phyloP scores from a whole-genome alignment of 2,888 invertebrate genomes.

The Chouioia cunea region DNA sequence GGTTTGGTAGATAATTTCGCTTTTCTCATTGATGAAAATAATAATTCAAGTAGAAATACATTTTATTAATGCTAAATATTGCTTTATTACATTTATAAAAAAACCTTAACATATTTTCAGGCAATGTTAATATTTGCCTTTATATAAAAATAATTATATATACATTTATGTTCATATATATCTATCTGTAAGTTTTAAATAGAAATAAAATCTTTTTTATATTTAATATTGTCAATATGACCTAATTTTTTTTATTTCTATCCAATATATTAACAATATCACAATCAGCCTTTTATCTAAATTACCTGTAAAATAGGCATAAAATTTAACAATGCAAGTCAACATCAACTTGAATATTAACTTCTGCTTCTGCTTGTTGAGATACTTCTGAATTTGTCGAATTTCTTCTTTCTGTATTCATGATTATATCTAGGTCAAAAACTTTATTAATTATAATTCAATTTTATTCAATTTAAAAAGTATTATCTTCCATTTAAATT shows the following conservation, averaged over 20 bases:
- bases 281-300: conserved; percentile 10
- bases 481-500: conserved; percentile 5
- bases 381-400: conserved; percentile 56
- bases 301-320: background rate
- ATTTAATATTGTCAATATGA: conserved; percentile 15
- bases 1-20: background rate
- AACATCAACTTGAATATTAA: conserved; percentile 57
- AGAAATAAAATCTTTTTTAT: conserved; percentile 20
- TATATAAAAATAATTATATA: conserved; percentile 15
- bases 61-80: conserved; percentile 18
- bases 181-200: background rate
- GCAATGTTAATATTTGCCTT: conserved; percentile 14
- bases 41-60: background rate
- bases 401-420: conserved; percentile 53
- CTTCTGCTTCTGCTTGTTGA: conserved; percentile 58
- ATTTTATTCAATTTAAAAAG: conserved; percentile 4
- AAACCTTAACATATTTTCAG: background rate
- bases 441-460: background rate
- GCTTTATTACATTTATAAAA: conserved; percentile 19
- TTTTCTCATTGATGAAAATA: background rate
- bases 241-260: background rate
- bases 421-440: conserved; percentile 53
- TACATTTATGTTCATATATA: no score
- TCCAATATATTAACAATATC: conserved; percentile 21
- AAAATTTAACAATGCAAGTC: conserved; percentile 29